These are phyloP conservation scores for Leptosomus discolor DNA, from an alignment of 2,113 vertebrate genomes.

Conservation along the genomic window DNA sequence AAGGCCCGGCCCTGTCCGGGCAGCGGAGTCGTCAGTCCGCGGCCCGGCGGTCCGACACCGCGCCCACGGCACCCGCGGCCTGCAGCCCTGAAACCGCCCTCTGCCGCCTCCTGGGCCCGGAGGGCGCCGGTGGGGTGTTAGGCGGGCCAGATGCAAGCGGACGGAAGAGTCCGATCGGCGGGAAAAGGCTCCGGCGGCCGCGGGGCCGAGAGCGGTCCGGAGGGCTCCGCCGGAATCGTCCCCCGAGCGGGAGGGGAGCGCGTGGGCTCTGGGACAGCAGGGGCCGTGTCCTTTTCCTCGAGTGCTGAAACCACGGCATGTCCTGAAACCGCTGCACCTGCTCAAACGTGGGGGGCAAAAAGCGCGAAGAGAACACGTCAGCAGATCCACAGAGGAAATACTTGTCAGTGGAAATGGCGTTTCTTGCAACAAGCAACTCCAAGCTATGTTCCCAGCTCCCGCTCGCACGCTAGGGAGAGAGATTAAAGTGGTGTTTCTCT, in stretches of 20 bases:
- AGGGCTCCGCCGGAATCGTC: too few species aligned
- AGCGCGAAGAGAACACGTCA: fast-evolving
- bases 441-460: background rate
- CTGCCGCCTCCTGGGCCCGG: too few species aligned
- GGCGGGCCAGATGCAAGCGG: too few species aligned
- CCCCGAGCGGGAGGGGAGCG: background rate
- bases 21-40: fast-evolving
- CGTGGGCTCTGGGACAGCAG: background rate
- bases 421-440: background rate
- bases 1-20: background rate
- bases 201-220: background rate
- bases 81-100: background rate
- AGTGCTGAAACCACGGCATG: background rate
- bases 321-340: background rate
- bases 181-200: background rate
- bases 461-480: background rate
- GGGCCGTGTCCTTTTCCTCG: background rate
- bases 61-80: background rate
- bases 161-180: fast-evolving
- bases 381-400: fast-evolving
- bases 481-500: background rate
- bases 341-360: fast-evolving
- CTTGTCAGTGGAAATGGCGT: fast-evolving
- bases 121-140: fast-evolving
- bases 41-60: too few species aligned